A percentile compares a stretch with the other conserved stretches of the same genome.
These are phyloP conservation scores for Chaetops frenatus DNA, from an alignment of 2,113 vertebrate species.

Conservation along the genomic window DNA sequence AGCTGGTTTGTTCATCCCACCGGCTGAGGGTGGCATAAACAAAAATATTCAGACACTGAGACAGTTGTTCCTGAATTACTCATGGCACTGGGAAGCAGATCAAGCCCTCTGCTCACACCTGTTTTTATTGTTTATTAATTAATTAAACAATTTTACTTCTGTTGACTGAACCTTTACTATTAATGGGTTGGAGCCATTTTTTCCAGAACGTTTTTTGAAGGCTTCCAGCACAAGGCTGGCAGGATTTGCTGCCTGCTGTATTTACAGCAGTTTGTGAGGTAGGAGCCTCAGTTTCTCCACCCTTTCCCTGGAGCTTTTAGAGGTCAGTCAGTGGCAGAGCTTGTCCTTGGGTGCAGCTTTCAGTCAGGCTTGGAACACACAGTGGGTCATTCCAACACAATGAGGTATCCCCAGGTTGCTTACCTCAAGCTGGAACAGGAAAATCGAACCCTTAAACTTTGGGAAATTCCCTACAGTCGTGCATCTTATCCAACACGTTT, in stretches of 20 bases:
- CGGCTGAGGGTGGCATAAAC: background rate
- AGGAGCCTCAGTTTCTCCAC: background rate
- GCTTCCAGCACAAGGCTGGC: background rate
- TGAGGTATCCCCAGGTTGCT: rapidly evolving
- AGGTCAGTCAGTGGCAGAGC: background rate
- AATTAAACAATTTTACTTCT: background rate
- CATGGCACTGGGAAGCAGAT: background rate
- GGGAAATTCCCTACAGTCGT: background rate
- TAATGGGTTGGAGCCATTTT: background rate
- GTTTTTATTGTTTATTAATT: background rate
- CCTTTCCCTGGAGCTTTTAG: background rate
- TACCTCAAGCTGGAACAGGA: background rate
- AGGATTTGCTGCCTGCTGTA: background rate
- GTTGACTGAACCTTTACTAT: no score
- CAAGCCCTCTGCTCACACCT: background rate
- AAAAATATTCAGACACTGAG: background rate
- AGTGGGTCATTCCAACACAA: background rate
- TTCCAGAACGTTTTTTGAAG: background rate
- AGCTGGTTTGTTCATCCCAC: background rate
- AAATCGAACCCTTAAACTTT: background rate
- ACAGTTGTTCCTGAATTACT: background rate
- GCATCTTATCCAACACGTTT: rapidly evolving
- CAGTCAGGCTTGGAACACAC: background rate
- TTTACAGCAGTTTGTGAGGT: background rate
- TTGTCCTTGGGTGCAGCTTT: background rate